Conservation (phyloP, 1,140 invertebrate genomes). For the Acyrthosiphon pisum region DNA sequence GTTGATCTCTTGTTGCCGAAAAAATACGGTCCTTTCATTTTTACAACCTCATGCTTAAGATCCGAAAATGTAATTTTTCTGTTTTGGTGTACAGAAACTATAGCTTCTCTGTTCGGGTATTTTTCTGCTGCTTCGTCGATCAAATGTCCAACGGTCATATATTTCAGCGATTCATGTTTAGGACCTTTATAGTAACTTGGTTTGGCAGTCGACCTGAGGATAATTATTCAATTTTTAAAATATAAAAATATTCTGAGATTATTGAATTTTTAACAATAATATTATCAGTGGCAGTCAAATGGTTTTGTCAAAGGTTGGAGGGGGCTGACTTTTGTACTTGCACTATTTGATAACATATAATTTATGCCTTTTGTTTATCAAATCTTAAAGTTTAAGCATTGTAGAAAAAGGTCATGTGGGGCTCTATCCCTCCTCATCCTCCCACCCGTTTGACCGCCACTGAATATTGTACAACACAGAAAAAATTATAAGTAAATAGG, state of each 20-base stretch:
- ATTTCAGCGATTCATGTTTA: conserved; percentile 61
- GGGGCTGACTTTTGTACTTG: no score
- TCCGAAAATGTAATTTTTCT: conserved; percentile 26
- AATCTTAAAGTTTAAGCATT: no score
- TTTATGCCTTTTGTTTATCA: no score
- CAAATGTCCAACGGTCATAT: conserved; percentile 62
- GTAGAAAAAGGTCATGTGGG: no score
- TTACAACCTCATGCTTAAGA: conserved; percentile 33
- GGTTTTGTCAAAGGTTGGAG: no score
- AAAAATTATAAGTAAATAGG: no score
- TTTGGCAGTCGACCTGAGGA: conserved; percentile 4
- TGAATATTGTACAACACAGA: no score
- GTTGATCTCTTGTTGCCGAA: not conserved
- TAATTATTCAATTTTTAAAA: not conserved
- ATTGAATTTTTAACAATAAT: not conserved
- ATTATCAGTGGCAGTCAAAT: no score
- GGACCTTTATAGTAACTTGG: conserved; percentile 61
- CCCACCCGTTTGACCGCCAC: no score
- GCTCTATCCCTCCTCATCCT: no score
- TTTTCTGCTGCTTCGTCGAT: conserved; percentile 61
- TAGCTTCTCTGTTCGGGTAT: conserved; percentile 62
- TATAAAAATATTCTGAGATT: not conserved
- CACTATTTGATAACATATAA: no score
- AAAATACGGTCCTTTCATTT: not conserved
- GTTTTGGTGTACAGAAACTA: conserved; percentile 57